phyloP scores from a whole-genome alignment of 2,113 vertebrate genomes.

The Chauna torquata region DNA sequence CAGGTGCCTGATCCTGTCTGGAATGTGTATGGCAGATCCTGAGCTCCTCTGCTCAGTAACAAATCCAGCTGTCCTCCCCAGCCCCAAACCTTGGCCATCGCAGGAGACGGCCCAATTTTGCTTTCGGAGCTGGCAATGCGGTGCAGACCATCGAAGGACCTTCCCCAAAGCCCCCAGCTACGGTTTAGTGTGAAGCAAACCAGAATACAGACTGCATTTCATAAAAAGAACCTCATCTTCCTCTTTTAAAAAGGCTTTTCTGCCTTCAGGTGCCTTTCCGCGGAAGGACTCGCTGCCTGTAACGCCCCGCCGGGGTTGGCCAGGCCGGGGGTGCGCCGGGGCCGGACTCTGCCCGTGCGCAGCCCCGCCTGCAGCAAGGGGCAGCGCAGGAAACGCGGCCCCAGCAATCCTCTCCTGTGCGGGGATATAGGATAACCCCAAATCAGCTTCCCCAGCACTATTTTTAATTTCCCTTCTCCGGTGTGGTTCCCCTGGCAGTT shows the following conservation, averaged over 20 bases:
- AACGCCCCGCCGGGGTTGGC: rapidly evolving
- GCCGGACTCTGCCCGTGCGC: background rate
- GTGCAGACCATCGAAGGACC: background rate
- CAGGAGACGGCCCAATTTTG: rapidly evolving
- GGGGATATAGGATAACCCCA: background rate
- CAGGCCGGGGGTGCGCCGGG: rapidly evolving
- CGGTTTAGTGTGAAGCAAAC: background rate
- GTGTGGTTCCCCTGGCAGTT: conserved; percentile 23
- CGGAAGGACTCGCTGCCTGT: background rate
- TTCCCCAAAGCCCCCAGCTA: background rate
- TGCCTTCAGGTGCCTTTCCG: background rate
- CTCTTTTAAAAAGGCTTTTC: background rate
- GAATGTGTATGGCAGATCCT: background rate
- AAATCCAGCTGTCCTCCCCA: background rate
- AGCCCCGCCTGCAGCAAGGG: background rate
- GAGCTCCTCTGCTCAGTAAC: too few relatives aligned
- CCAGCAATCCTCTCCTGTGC: background rate
- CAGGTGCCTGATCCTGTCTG: background rate
- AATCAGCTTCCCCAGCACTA: background rate
- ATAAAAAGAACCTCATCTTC: background rate
- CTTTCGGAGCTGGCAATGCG: background rate
- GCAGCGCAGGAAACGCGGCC: background rate
- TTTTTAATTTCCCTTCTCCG: background rate
- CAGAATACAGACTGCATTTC: background rate
- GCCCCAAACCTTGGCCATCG: background rate